A percentile compares a stretch with the other conserved stretches of the same genome.
Conservation (phyloP, 2,113 vertebrate genomes). For the Cinclus cinclus region DNA sequence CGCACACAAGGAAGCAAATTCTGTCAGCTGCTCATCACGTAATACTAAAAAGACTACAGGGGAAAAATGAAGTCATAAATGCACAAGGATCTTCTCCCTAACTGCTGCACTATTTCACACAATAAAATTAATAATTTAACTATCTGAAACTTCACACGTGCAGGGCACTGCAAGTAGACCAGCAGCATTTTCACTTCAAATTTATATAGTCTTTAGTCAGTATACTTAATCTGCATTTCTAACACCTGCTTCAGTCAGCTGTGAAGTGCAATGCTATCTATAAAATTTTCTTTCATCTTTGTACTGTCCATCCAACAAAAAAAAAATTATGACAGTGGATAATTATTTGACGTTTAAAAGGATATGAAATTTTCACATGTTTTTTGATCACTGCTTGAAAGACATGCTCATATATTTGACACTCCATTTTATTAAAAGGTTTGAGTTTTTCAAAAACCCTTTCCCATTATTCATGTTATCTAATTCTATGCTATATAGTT, state of each 20-base stretch:
- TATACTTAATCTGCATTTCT: constrained; percentile 95
- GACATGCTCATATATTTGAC: constrained; percentile 38
- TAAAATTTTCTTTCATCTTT: constrained; percentile 87
- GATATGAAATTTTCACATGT: constrained; percentile 45
- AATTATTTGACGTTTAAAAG: constrained; percentile 72
- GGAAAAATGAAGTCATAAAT: constrained; percentile 68
- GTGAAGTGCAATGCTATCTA: constrained; percentile 80
- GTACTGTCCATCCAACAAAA: constrained; percentile 75
- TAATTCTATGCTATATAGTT: neutral
- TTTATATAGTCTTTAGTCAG: constrained; percentile 98
- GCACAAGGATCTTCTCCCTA: constrained; percentile 79
- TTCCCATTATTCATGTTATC: constrained; percentile 35
- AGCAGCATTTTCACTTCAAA: constrained; percentile 97
- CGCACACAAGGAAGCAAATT: constrained; percentile 60
- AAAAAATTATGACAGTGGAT: constrained; percentile 23
- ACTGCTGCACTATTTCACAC: constrained; percentile 81
- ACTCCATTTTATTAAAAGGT: constrained; percentile 59
- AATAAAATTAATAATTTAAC: constrained; percentile 94
- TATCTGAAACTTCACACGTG: constrained; percentile 83
- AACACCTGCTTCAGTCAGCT: constrained; percentile 93
- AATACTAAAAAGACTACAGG: constrained; percentile 67
- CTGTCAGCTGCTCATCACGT: constrained; percentile 69
- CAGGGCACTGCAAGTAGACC: constrained; percentile 84
- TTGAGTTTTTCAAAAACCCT: neutral
- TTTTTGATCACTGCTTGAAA: constrained; percentile 69